These are phyloP conservation scores for Diorhabda elongata DNA, from an alignment of 1,140 invertebrate species.

Conservation along the genomic window DNA sequence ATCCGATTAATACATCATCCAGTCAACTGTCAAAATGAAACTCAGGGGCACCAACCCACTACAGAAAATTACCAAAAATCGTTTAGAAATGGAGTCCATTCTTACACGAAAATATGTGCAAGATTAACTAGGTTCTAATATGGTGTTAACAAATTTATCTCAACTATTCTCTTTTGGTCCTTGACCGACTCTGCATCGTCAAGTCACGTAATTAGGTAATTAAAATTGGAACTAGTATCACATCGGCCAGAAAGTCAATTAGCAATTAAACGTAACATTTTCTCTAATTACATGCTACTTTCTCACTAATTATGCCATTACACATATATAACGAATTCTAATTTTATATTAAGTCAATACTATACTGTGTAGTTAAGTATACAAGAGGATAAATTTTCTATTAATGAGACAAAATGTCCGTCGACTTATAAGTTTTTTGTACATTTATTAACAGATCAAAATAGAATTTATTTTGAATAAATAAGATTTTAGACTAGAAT, in stretches of 20 bases:
- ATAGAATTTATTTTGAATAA: too few species aligned
- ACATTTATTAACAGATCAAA: too few species aligned
- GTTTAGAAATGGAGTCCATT: too few species aligned
- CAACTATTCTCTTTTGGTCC: slow-evolving; percentile 5
- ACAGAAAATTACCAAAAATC: too few species aligned
- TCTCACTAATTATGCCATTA: slow-evolving; percentile 53
- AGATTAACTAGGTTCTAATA: neutral
- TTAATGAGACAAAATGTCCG: neutral
- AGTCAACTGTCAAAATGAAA: too few species aligned
- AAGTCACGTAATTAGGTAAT: slow-evolving; percentile 61
- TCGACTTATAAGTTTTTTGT: too few species aligned
- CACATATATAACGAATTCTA: slow-evolving; percentile 28
- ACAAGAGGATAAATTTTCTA: slow-evolving; percentile 3
- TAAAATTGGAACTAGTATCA: slow-evolving; percentile 58
- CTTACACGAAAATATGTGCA: too few species aligned
- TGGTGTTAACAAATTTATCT: neutral
- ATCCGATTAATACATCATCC: too few species aligned
- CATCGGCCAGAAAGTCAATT: slow-evolving; percentile 60
- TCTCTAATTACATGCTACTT: slow-evolving; percentile 59
- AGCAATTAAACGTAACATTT: slow-evolving; percentile 63
- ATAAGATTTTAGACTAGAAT: too few species aligned
- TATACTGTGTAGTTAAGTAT: slow-evolving; percentile 5
- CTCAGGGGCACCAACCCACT: too few species aligned
- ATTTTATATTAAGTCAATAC: slow-evolving; percentile 20
- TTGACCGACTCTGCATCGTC: slow-evolving; percentile 13